Evolutionary conservation across 2,113 vertebrate species (phyloP).

Genomic region (Datnioides undecimradiatus): DNA sequence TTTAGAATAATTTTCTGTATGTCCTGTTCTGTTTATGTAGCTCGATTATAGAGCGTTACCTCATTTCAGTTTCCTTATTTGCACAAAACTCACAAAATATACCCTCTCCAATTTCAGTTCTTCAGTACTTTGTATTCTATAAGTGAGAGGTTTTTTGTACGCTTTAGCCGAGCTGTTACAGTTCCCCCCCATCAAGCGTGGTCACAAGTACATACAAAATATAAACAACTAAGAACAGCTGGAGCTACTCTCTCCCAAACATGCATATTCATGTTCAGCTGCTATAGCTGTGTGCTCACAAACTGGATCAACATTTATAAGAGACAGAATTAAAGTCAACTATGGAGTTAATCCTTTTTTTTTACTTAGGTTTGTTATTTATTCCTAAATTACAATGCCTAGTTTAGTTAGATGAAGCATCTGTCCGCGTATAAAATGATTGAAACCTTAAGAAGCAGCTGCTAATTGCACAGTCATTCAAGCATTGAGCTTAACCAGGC

Average conservation of each 20-base stretch:
- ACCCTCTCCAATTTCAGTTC: no score
- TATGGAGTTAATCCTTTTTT: background rate
- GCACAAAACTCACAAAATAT: no score
- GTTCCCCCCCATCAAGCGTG: background rate
- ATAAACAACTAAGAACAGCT: conserved; percentile 8
- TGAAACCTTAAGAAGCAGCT: background rate
- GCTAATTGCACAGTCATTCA: background rate
- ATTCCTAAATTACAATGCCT: background rate
- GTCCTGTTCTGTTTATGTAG: no score
- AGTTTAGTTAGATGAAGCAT: conserved; percentile 23
- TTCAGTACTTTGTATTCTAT: background rate
- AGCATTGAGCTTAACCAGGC: background rate
- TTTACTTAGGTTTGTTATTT: background rate
- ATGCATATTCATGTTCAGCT: conserved; percentile 64
- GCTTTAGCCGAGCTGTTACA: background rate
- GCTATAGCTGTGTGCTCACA: conserved; percentile 1
- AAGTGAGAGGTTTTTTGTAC: background rate
- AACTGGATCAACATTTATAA: conserved; percentile 5
- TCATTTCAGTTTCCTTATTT: background rate
- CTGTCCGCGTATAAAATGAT: background rate
- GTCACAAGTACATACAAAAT: background rate
- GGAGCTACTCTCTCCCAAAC: background rate
- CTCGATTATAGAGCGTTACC: background rate
- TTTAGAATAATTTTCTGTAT: background rate
- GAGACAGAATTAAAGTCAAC: conserved; percentile 16